Percentiles rank a stretch among this genome's conserved stretches.
Evolutionary conservation across 2,888 invertebrate genomes (phyloP).

Genomic region (Gymnocheta viridis): DNA sequence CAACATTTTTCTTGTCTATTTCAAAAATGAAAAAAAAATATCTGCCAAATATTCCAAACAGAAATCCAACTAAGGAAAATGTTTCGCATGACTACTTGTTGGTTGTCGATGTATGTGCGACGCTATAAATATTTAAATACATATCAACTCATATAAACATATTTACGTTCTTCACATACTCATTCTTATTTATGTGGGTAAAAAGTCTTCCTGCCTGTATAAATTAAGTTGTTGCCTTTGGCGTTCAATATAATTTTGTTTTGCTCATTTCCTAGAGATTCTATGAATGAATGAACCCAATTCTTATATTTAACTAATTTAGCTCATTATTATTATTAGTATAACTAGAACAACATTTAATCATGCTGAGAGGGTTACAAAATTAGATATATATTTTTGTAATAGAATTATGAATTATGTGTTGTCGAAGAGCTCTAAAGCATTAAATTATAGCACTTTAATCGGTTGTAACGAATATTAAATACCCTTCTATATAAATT

Average conservation of each 20-base stretch:
- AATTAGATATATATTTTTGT: background rate
- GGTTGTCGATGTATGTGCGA: background rate
- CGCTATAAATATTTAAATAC: no score
- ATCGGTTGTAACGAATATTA: no score
- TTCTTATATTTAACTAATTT: constrained; percentile 22
- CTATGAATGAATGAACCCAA: no score
- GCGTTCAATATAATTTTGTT: background rate
- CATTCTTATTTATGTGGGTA: background rate
- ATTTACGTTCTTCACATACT: background rate
- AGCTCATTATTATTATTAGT: constrained; percentile 48
- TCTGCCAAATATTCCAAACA: constrained; percentile 18
- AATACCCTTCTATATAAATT: no score
- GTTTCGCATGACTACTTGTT: constrained; percentile 14
- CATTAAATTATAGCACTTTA: no score
- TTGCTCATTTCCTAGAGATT: background rate
- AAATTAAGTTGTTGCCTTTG: background rate
- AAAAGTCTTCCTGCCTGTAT: background rate
- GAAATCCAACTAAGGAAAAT: constrained; percentile 22
- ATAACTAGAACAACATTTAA: constrained; percentile 16
- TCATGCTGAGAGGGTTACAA: background rate
- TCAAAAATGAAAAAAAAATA: background rate
- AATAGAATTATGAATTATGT: background rate
- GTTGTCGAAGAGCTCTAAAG: background rate
- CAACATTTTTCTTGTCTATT: background rate
- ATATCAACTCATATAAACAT: background rate